A percentile compares a stretch with the other conserved stretches of the same genome.
Conservation (phyloP, 2,888 invertebrate genomes). For the Drosophila villosipedis region DNA sequence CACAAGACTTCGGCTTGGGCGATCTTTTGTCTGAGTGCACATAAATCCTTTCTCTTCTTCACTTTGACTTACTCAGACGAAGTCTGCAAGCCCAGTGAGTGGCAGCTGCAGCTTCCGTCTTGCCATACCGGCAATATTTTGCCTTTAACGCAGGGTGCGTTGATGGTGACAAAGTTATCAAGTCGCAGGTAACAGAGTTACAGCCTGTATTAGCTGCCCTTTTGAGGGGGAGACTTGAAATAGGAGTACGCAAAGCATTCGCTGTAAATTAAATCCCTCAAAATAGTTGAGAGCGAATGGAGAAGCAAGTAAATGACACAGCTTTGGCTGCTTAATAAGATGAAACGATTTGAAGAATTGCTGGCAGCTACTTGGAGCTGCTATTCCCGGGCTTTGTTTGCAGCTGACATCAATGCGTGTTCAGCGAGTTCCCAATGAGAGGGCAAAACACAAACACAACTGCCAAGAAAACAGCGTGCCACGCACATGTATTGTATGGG, state of each 20-base stretch:
- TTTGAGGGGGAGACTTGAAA: neutral
- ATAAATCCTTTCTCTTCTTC: neutral
- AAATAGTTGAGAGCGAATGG: constrained; percentile 7
- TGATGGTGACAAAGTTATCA: constrained; percentile 39
- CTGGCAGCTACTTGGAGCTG: constrained; percentile 13
- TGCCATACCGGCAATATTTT: constrained; percentile 2
- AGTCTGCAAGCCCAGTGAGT: constrained; percentile 6
- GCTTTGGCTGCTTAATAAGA: constrained; percentile 7
- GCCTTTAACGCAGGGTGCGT: neutral
- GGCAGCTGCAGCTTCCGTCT: constrained; percentile 11
- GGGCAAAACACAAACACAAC: constrained; percentile 41
- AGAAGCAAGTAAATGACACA: constrained; percentile 52
- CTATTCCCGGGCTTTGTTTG: constrained; percentile 26
- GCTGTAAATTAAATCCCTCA: constrained; percentile 24
- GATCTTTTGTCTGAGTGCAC: neutral
- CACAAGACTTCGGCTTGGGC: neutral
- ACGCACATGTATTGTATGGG: constrained; percentile 3
- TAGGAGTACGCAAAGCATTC: neutral
- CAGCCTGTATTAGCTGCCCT: neutral
- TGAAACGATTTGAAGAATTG: constrained; percentile 38
- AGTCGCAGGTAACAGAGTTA: neutral
- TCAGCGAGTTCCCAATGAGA: constrained; percentile 42
- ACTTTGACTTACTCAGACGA: constrained; percentile 3
- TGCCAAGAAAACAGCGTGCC: constrained; percentile 17
- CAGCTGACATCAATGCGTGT: constrained; percentile 68